These are phyloP conservation scores for Linnaemya tessellans DNA, from an alignment of 2,888 invertebrate species.

Conservation along the genomic window DNA sequence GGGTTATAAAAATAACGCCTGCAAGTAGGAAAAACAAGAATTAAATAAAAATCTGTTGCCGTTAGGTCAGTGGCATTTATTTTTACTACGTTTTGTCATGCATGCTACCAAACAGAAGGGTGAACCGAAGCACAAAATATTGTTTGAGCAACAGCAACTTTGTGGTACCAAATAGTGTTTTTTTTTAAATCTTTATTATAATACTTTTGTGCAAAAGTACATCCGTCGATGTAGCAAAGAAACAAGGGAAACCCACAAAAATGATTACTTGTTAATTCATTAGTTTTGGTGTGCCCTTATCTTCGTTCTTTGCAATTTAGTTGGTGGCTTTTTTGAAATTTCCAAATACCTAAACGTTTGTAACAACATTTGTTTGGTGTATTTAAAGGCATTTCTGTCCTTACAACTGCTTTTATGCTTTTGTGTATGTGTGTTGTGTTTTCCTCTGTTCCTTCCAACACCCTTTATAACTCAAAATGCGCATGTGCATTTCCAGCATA, in stretches of 20 bases:
- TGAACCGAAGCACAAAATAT: background rate
- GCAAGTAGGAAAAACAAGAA: constrained; percentile 4
- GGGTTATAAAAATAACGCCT: constrained; percentile 51
- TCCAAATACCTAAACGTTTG: constrained; percentile 20
- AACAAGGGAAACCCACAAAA: background rate
- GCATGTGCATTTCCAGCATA: constrained; percentile 70
- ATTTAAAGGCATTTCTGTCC: constrained; percentile 39
- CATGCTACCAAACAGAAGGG: constrained; percentile 19
- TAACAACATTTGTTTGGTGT: constrained; percentile 21
- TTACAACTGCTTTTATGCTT: constrained; percentile 33
- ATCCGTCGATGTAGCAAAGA: too few relatives aligned
- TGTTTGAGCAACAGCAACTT: background rate
- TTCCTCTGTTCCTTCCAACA: constrained; percentile 11
- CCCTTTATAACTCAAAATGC: constrained; percentile 53
- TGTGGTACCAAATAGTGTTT: background rate
- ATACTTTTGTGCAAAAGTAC: background rate
- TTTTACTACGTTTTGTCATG: constrained; percentile 58
- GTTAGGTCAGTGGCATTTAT: constrained; percentile 71
- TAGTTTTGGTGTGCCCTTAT: constrained; percentile 14
- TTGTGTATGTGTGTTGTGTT: background rate
- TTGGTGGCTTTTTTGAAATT: constrained; percentile 23
- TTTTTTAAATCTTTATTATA: background rate
- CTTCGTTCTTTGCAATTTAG: constrained; percentile 19
- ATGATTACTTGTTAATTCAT: background rate
- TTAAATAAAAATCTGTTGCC: constrained; percentile 45